A percentile compares a stretch with the other conserved stretches of the same genome.
These are phyloP conservation scores for Characodon lateralis DNA, from an alignment of 2,797 vertebrate species.

Conservation along the genomic window DNA sequence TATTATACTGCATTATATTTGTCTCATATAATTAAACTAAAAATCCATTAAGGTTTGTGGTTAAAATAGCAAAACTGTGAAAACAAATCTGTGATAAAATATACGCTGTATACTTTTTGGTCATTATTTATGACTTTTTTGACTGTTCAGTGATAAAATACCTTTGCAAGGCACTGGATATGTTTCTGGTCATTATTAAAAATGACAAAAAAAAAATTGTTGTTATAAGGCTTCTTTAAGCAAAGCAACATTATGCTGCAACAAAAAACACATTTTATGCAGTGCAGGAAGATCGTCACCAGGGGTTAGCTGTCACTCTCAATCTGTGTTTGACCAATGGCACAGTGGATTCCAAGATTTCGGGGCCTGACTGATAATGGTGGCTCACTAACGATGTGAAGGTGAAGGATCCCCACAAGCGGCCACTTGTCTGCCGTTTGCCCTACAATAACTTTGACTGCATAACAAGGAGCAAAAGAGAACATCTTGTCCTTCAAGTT, in stretches of 20 bases:
- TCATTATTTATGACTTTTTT: too few relatives aligned
- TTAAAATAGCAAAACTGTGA: not conserved
- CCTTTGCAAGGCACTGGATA: too few relatives aligned
- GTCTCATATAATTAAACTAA: not conserved
- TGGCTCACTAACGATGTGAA: conserved; percentile 59
- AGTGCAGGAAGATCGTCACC: conserved; percentile 43
- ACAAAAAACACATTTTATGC: conserved; percentile 29
- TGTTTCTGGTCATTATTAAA: not conserved
- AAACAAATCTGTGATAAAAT: too few relatives aligned
- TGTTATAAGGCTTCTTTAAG: conserved; percentile 8
- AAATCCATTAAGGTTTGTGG: not conserved
- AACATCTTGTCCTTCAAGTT: conserved; percentile 2
- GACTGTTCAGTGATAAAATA: too few relatives aligned
- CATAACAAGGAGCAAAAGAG: conserved; percentile 42
- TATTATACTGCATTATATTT: not conserved
- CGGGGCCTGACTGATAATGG: conserved; percentile 55
- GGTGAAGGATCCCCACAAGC: conserved; percentile 72
- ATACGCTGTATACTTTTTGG: too few relatives aligned
- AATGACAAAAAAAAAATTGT: not conserved
- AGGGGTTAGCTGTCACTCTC: conserved; percentile 65
- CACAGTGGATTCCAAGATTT: conserved; percentile 55
- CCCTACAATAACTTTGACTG: conserved; percentile 65
- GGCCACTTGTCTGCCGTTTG: conserved; percentile 62
- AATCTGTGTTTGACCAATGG: conserved; percentile 68
- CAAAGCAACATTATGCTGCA: conserved; percentile 17